Percentiles rank a stretch among this genome's conserved stretches.
Conservation (phyloP, 1,140 invertebrate genomes). For the Lasioglossum albipes region DNA sequence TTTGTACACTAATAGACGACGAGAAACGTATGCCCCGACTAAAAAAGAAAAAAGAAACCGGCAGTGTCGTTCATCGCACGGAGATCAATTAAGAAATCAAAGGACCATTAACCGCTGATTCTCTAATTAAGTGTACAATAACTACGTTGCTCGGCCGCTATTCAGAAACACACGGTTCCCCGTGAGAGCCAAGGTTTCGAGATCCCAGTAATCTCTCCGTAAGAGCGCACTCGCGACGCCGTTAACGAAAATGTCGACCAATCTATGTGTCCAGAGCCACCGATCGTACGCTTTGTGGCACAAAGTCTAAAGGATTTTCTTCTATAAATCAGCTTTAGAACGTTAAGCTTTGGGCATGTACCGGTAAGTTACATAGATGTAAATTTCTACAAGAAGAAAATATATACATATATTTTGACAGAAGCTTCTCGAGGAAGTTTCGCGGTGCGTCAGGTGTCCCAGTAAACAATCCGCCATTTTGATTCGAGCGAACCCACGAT, state of each 20-base stretch:
- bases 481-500: too few relatives aligned
- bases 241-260: constrained; percentile 71
- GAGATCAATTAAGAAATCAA: constrained; percentile 46
- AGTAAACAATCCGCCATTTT: too few relatives aligned
- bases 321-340: constrained; percentile 44
- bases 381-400: constrained; percentile 56
- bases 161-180: constrained; percentile 25
- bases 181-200: constrained; percentile 15
- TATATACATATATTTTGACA: constrained; percentile 63
- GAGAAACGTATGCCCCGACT: neutral
- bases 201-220: constrained; percentile 19
- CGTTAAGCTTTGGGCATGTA: constrained; percentile 54
- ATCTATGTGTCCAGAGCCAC: constrained; percentile 74
- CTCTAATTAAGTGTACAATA: constrained; percentile 50
- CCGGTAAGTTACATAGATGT: constrained; percentile 55
- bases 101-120: constrained; percentile 41
- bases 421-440: constrained; percentile 45
- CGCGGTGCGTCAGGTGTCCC: neutral
- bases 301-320: constrained; percentile 26
- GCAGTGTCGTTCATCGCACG: neutral
- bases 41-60: constrained; percentile 21
- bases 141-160: constrained; percentile 37
- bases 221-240: constrained; percentile 39
- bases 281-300: constrained; percentile 24
- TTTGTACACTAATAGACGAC: neutral